Evolutionary conservation across 2,888 invertebrate species (phyloP).

Genomic region (Bibio marci): DNA sequence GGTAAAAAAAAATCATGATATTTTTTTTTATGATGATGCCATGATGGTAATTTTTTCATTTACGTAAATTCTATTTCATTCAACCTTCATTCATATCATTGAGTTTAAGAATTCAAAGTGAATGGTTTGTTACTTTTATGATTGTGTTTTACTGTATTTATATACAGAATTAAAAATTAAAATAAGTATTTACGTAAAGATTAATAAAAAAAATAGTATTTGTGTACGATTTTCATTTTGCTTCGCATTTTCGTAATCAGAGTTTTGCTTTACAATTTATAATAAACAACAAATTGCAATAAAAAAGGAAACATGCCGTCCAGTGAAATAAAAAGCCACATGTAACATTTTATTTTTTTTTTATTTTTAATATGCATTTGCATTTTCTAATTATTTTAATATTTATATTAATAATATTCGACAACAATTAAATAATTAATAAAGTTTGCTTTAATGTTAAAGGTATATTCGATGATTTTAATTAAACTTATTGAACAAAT

Average conservation of each 20-base stretch:
- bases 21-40: conserved; percentile 1
- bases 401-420: too few species aligned
- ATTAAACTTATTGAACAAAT: not conserved
- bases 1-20: conserved; percentile 36
- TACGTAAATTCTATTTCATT: not conserved
- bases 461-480: not conserved
- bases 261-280: too few species aligned
- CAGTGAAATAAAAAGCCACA: conserved; percentile 8
- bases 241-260: too few species aligned
- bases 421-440: too few species aligned
- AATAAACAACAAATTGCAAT: too few species aligned
- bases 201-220: too few species aligned
- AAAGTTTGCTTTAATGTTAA: not conserved
- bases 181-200: too few species aligned
- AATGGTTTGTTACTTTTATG: too few species aligned
- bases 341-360: conserved; percentile 7
- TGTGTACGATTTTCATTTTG: too few species aligned
- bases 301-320: conserved; percentile 8
- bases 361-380: conserved; percentile 1
- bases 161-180: too few species aligned
- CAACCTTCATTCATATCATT: not conserved
- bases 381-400: not conserved
- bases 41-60: conserved; percentile 6
- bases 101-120: too few species aligned
- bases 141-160: too few species aligned